Conservation (phyloP, 1,140 invertebrate species). For the Caenorhabditis briggsae region DNA sequence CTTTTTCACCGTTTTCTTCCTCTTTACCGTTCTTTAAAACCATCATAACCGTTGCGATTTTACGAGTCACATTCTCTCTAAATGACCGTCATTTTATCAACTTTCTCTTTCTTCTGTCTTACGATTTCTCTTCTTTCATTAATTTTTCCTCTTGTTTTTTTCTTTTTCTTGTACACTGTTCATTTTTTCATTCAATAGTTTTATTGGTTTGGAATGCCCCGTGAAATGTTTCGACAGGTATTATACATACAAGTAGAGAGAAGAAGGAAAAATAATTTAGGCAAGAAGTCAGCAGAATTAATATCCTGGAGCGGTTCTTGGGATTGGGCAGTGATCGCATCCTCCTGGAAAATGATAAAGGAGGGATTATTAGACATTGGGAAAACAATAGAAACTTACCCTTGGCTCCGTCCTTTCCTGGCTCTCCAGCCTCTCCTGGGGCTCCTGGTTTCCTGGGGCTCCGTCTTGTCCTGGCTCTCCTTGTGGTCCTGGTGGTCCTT, state of each 20-base stretch:
- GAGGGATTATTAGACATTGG: neutral
- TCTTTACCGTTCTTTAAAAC: neutral
- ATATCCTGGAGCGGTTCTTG: constrained; percentile 66
- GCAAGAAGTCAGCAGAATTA: constrained; percentile 51
- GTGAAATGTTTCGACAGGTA: constrained; percentile 48
- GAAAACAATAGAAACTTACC: constrained; percentile 45
- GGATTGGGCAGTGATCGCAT: constrained; percentile 67
- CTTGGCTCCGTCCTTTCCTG: constrained; percentile 61
- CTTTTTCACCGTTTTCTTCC: neutral
- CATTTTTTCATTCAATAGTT: constrained; percentile 18
- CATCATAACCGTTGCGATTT: constrained; percentile 14
- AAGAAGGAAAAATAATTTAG: constrained; percentile 48
- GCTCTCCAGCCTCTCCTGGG: constrained; percentile 59
- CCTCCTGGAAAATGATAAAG: constrained; percentile 57
- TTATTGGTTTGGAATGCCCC: constrained; percentile 51
- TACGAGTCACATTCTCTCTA: neutral
- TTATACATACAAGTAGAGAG: constrained; percentile 52
- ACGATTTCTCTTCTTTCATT: neutral
- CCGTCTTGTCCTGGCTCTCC: constrained; percentile 64
- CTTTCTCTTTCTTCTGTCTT: constrained; percentile 2
- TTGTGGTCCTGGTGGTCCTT: constrained; percentile 61
- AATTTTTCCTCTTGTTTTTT: neutral
- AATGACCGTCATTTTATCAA: neutral
- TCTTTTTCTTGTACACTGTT: neutral
- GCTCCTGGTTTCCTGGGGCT: constrained; percentile 61